These are phyloP conservation scores for Eclectus roratus DNA, from an alignment of 2,113 vertebrate species.

Conservation along the genomic window DNA sequence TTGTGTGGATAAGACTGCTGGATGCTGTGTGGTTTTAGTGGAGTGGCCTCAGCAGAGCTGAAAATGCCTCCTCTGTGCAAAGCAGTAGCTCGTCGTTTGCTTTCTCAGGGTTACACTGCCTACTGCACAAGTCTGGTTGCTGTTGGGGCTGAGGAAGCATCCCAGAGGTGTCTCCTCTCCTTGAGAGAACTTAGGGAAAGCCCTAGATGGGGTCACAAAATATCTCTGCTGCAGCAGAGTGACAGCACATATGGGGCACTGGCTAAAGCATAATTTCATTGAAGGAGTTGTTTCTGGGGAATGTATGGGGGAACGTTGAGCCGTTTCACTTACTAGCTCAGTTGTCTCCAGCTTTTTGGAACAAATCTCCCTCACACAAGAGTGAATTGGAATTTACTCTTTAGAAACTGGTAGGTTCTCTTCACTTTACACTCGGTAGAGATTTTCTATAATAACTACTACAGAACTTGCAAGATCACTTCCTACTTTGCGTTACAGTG, in stretches of 20 bases:
- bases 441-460: neutral
- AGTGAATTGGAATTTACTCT: neutral
- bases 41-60: neutral
- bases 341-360: neutral
- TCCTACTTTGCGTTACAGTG: neutral
- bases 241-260: neutral
- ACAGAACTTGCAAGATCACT: neutral
- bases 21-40: neutral
- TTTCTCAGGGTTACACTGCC: neutral
- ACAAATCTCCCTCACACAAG: neutral
- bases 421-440: neutral
- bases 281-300: neutral
- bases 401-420: neutral
- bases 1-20: fast-evolving
- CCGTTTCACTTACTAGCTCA: neutral
- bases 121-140: neutral
- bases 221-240: neutral
- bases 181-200: neutral
- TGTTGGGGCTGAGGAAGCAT: neutral
- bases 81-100: neutral
- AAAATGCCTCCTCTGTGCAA: neutral
- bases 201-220: neutral
- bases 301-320: neutral
- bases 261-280: neutral
- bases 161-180: neutral